Evolutionary conservation across 2,888 invertebrate genomes (phyloP).

Genomic region (Antitype chi): DNA sequence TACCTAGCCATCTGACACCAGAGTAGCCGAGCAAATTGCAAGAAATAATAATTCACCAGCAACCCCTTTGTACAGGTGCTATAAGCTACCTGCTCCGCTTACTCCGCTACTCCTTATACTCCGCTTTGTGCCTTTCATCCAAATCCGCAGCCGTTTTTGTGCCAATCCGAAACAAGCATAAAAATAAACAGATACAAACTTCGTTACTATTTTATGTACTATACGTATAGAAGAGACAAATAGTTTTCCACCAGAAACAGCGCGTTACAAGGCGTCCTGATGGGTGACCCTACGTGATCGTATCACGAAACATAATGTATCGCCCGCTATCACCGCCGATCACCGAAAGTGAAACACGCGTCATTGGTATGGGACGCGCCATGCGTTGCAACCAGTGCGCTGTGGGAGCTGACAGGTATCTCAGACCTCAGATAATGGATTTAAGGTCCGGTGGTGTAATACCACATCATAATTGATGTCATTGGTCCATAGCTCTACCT

Average conservation of each 20-base stretch:
- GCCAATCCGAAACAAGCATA: too few relatives aligned
- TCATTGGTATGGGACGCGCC: conserved; percentile 6
- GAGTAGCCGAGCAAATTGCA: not conserved
- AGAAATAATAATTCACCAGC: not conserved
- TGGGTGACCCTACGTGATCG: conserved; percentile 12
- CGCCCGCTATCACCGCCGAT: conserved; percentile 20
- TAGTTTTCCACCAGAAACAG: not conserved
- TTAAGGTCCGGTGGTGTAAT: not conserved
- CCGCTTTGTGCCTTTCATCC: too few relatives aligned
- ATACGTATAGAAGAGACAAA: not conserved
- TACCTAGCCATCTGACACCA: not conserved
- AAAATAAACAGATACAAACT: too few relatives aligned
- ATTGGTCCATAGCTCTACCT: not conserved
- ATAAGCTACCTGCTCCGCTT: too few relatives aligned
- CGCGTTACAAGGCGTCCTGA: not conserved
- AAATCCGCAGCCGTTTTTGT: too few relatives aligned
- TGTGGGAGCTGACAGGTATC: not conserved
- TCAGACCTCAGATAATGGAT: not conserved
- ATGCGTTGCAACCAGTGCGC: not conserved
- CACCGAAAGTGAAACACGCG: conserved; percentile 19
- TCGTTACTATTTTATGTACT: too few relatives aligned
- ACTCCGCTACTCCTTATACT: too few relatives aligned
- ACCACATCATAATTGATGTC: too few relatives aligned
- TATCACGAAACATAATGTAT: conserved; percentile 25
- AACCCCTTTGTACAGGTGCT: too few relatives aligned